Base-by-base conservation (phyloP, 2,113 vertebrate species). In the Puma concolor region DNA sequence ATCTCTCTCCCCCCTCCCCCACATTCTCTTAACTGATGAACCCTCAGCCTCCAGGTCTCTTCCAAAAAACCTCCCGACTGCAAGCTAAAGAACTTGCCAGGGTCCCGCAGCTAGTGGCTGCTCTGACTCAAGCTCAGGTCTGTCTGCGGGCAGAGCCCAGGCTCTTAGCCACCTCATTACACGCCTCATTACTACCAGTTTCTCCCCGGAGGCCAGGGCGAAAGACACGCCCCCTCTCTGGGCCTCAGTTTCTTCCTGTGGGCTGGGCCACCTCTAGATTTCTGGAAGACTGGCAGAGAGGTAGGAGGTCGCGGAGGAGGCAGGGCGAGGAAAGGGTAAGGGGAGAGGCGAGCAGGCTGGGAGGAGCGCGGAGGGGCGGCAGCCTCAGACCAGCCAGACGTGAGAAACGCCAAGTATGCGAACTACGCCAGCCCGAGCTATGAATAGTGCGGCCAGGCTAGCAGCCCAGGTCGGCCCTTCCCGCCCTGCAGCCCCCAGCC, bases 321-420 rank as follows among this genome's bases (percentile, higher is more conserved):
- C 41, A 11, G 16, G n/a, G 72, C 57, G 74, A 83, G 69, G 66
- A 72, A 64, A 7, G 17, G 54, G 50, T 31, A 19, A 36, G 41
- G 10, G 38, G 54, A 88, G 10, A 4, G 2, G 29, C 48, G 83
- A 41, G 36, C 64, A 67, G n/a, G 57, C 7, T 48, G 69, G 38
- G 60, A 93, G 63, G 52, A 54, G 54, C 10, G 48, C 19, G 4
- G 80, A 85, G 72, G 31, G 89, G 86, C 19, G 23, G 67, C 67
- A 41, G 48, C 76, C 69, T 82, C 0, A 4, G 82, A 81, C 54
- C 84, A 50, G 76, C 94, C 95, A 98, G 97, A 94, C 95, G 9
- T 60, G 89, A 96, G 87, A 97, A 98, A 97, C 90, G 95, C 96
- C 95, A 97, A 98, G 81, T 95, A 98, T 97, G 96, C 29, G 74